Evolutionary conservation across 1,140 invertebrate genomes (phyloP).

Genomic region (Drosophila ercepeae): DNA sequence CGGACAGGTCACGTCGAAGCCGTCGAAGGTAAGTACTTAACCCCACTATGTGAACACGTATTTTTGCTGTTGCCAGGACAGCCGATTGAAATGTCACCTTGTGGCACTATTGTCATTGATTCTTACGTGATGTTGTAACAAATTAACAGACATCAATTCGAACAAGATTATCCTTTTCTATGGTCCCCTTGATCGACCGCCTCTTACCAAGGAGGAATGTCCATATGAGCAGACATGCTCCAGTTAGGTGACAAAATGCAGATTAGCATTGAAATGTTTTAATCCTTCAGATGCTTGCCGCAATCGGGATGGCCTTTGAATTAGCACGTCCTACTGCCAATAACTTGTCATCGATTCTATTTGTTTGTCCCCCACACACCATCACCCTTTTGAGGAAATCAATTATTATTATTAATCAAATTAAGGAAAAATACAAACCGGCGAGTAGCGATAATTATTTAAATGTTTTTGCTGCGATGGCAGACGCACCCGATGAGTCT

Average conservation of each 20-base stretch:
- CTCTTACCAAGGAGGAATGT: slow-evolving; percentile 3
- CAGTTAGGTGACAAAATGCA: slow-evolving; percentile 61
- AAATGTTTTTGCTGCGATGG: slow-evolving; percentile 20
- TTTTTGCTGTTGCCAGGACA: not conserved
- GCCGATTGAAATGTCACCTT: slow-evolving; percentile 75
- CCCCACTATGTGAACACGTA: slow-evolving; percentile 52
- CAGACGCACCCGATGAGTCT: not conserved
- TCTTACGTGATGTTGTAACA: slow-evolving; percentile 76
- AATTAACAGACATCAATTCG: slow-evolving; percentile 61
- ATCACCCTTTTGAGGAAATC: not conserved
- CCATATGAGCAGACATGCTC: slow-evolving; percentile 15
- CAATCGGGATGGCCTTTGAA: slow-evolving; percentile 40
- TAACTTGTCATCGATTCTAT: not conserved
- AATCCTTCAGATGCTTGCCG: slow-evolving; percentile 48
- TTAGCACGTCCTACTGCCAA: slow-evolving; percentile 28
- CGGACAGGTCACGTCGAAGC: not conserved
- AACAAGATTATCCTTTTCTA: slow-evolving; percentile 56
- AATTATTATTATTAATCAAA: not conserved
- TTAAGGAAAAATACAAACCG: not conserved
- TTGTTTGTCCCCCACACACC: too few relatives aligned
- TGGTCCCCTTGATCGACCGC: slow-evolving; percentile 48
- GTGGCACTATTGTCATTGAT: slow-evolving; percentile 62
- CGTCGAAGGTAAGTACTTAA: slow-evolving; percentile 32
- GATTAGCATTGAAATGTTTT: slow-evolving; percentile 29
- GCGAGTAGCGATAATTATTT: not conserved